Evolutionary conservation across 1,140 invertebrate genomes (phyloP).

Genomic region (Bombus sibiricus): DNA sequence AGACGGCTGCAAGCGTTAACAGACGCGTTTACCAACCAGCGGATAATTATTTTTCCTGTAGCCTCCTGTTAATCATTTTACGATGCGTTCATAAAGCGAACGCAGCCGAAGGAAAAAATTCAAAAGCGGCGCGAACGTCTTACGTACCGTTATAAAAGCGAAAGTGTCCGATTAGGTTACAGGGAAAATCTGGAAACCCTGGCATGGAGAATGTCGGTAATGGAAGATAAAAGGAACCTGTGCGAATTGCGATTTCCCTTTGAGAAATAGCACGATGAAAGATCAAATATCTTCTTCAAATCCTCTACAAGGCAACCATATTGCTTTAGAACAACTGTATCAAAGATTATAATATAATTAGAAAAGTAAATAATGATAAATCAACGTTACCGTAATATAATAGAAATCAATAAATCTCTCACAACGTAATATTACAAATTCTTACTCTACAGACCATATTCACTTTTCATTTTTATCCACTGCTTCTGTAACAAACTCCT

Average conservation of each 20-base stretch:
- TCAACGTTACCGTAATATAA: too few relatives aligned
- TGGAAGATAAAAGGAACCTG: not conserved
- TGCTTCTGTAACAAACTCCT: not conserved
- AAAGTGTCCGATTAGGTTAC: not conserved
- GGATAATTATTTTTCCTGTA: slow-evolving; percentile 68
- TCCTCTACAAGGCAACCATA: too few relatives aligned
- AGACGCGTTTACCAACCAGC: slow-evolving; percentile 35
- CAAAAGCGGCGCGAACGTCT: not conserved
- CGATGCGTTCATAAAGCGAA: slow-evolving; percentile 40
- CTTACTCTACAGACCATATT: too few relatives aligned
- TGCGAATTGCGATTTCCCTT: not conserved
- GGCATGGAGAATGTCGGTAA: not conserved
- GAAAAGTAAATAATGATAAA: too few relatives aligned
- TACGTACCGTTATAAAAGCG: not conserved
- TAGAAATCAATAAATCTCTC: too few relatives aligned
- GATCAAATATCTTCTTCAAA: too few relatives aligned
- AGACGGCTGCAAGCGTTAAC: slow-evolving; percentile 57
- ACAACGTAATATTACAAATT: too few relatives aligned
- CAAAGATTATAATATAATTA: too few relatives aligned
- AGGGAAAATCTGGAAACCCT: not conserved
- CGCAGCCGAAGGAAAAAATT: not conserved
- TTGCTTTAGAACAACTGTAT: too few relatives aligned
- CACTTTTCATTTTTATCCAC: not conserved
- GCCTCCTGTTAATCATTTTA: slow-evolving; percentile 61
- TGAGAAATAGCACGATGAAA: not conserved